phyloP scores from a whole-genome alignment of 2,888 invertebrate species.

The Camptogramma bilineatum region DNA sequence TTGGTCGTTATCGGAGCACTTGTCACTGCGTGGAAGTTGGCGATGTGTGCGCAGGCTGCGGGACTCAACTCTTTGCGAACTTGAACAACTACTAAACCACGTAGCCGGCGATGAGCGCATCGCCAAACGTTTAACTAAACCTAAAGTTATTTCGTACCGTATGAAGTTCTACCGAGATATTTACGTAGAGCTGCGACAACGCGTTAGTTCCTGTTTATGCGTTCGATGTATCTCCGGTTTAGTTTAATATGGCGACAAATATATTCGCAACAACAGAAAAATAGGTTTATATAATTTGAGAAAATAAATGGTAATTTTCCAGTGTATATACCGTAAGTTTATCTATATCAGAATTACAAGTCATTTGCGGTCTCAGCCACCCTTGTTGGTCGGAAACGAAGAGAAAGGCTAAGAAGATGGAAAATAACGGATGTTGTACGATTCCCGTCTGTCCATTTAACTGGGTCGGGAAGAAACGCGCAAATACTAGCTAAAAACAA shows the following conservation, averaged over 20 bases:
- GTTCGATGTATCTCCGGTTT: not conserved
- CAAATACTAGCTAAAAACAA: conserved; percentile 64
- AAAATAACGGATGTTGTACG: conserved; percentile 69
- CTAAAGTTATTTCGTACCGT: conserved; percentile 38
- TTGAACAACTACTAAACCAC: conserved; percentile 54
- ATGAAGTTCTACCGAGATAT: conserved; percentile 35
- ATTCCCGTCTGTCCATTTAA: conserved; percentile 68
- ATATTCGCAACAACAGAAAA: not conserved
- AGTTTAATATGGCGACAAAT: not conserved
- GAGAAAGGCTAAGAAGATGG: conserved; percentile 60
- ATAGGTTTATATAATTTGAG: not conserved
- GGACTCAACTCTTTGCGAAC: conserved; percentile 47
- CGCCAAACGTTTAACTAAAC: conserved; percentile 37
- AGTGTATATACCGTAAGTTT: not conserved
- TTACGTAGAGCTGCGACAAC: conserved; percentile 27
- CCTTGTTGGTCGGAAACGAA: conserved; percentile 43
- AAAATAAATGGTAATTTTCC: no score
- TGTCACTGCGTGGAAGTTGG: conserved; percentile 56
- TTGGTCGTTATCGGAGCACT: conserved; percentile 58
- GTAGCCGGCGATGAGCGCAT: conserved; percentile 45
- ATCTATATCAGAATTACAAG: conserved; percentile 18
- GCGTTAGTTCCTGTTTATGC: conserved; percentile 12
- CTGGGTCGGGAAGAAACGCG: conserved; percentile 59
- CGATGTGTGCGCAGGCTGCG: conserved; percentile 45
- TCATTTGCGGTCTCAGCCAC: conserved; percentile 42